phyloP scores from a whole-genome alignment of 2,797 vertebrate species.

The Enteromius paludinosus region DNA sequence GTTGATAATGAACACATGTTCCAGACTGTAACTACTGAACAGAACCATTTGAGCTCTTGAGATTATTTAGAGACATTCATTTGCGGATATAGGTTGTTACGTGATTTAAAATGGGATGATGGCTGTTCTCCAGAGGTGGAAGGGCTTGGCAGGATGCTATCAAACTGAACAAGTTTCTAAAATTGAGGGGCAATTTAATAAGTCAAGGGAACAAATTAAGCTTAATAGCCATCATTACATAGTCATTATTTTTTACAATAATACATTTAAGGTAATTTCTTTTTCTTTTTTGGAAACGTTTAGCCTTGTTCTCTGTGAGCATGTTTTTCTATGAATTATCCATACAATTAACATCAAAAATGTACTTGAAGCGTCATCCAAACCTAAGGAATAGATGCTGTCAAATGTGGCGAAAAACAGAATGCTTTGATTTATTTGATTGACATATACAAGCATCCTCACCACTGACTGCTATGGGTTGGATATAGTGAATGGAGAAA shows the following conservation, averaged over 20 bases:
- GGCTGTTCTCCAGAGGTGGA: background rate
- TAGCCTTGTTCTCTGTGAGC: background rate
- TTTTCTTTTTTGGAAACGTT: background rate
- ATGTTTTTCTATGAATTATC: background rate
- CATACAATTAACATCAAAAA: background rate
- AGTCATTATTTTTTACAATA: constrained; percentile 8
- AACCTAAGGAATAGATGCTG: background rate
- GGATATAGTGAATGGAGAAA: constrained; percentile 1
- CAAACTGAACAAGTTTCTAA: constrained; percentile 4
- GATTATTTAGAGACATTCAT: constrained; percentile 5
- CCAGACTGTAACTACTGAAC: constrained; percentile 6
- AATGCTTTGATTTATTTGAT: constrained; percentile 18
- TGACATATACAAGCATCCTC: background rate
- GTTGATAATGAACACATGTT: constrained; percentile 24
- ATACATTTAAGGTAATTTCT: background rate
- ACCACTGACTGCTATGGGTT: background rate
- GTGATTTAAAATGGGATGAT: constrained; percentile 17
- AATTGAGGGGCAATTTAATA: constrained; percentile 11
- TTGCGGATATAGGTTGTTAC: constrained; percentile 8
- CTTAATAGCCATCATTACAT: constrained; percentile 15
- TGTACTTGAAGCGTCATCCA: background rate
- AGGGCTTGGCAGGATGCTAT: background rate
- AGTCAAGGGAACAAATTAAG: constrained; percentile 7
- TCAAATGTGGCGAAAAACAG: background rate
- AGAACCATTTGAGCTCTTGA: background rate